Evolutionary conservation across 1,140 invertebrate species (phyloP), one percentile per base, ranked within the genome.

Genomic region (Zaprionus taronus): DNA sequence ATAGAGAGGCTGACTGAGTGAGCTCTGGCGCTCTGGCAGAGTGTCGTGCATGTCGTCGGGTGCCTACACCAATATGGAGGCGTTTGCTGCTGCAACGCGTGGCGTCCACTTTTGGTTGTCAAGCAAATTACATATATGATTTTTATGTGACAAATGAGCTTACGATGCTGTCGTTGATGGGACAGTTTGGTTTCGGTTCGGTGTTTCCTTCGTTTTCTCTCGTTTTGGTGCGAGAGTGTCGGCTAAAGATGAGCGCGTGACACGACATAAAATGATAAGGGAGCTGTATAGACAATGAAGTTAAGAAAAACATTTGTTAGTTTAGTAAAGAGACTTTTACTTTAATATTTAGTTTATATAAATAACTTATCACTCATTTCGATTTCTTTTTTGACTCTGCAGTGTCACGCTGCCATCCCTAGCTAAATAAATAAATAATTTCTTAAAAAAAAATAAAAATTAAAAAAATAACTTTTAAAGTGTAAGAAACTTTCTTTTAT

Each of bases 91-190:
- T 60, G 66, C 79, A 86, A 73, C 85, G 81, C 81, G 85, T 89
- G 85, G 84, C 85, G 78, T 87, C 84, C 85, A 89, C 85, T 89
- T 89, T 89, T 89, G 85, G 85, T 77, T 90, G 85, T 85, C 85
- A 89, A 89, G 85, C 85, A 89, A 89, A 89, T 89, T 90, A 89
- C 84, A 90, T 89, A 85, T 90, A 90, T 85, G 85, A 89, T 84
- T 90, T 90, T 89, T 90, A 90, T 89, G 85, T 89, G 85, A 89
- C 85, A 89, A 89, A 89, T 89, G 81, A 89, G 85, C 79, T 84
- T 90, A 84, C 90, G 84, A 90, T 90, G 75, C 70, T 84, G 83
- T 79, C 72, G 74, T 71, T 84, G 85, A 84, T 72, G 85, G 81
- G 75, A 72, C 78, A 79, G 79, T 79, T 85, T 64, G 28, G 74